A percentile compares a stretch with the other conserved stretches of the same genome.
phyloP scores from a whole-genome alignment of 2,797 vertebrate genomes.

The Octomys mimax region DNA sequence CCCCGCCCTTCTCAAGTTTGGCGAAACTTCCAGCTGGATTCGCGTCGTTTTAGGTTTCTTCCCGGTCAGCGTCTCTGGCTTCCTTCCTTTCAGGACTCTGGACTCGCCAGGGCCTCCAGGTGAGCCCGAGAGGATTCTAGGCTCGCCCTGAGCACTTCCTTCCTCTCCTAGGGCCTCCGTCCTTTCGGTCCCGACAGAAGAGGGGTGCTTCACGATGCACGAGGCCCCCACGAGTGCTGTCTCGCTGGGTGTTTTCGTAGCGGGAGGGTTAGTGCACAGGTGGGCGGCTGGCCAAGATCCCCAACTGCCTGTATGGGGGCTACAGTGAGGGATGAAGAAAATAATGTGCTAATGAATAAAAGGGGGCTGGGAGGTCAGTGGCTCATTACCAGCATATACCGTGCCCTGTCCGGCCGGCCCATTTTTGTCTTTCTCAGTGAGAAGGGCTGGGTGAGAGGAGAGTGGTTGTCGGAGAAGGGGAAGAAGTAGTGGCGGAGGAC shows the following conservation, averaged over 20 bases:
- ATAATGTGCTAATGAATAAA: not conserved
- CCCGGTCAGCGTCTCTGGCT: not conserved
- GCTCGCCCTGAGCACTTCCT: not conserved
- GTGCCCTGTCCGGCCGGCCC: not conserved
- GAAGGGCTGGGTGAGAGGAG: not conserved
- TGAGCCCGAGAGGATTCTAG: not conserved
- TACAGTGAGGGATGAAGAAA: not conserved
- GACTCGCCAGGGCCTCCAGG: not conserved
- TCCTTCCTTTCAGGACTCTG: too few species aligned
- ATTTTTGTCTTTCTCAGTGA: not conserved
- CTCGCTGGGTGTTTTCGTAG: not conserved
- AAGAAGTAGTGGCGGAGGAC: not conserved
- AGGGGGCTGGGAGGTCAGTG: not conserved
- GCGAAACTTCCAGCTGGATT: too few species aligned
- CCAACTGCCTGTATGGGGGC: too few species aligned
- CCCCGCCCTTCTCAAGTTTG: too few species aligned
- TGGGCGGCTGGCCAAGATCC: too few species aligned
- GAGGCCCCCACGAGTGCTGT: too few species aligned
- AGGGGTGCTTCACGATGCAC: too few species aligned
- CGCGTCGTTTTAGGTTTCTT: not conserved
- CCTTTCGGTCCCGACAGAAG: not conserved
- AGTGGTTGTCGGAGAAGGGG: not conserved
- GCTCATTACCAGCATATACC: not conserved
- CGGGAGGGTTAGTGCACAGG: too few species aligned
- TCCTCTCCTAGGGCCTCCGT: too few species aligned